These are phyloP conservation scores for Neoscelio sp. DNA, from an alignment of 2,888 invertebrate genomes.

Conservation along the genomic window DNA sequence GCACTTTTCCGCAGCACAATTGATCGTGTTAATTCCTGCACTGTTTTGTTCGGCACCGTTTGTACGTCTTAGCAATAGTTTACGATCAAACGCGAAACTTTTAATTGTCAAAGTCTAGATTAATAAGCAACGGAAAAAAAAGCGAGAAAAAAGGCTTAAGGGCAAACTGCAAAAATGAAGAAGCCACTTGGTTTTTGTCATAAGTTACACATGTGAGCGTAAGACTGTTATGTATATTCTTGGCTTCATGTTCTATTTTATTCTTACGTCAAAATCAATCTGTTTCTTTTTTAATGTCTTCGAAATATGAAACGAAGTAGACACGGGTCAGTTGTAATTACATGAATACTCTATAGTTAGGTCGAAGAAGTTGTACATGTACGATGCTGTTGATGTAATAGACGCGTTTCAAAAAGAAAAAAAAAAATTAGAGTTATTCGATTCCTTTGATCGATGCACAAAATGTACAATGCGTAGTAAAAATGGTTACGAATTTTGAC, in stretches of 20 bases:
- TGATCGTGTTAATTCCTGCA: constrained; percentile 23
- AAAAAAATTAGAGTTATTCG: constrained; percentile 19
- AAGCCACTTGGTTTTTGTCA: constrained; percentile 54
- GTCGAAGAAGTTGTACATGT: constrained; percentile 53
- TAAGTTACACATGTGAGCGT: constrained; percentile 38
- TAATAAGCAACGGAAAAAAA: constrained; percentile 4
- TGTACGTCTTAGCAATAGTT: constrained; percentile 53
- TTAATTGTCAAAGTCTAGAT: constrained; percentile 24
- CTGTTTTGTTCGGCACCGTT: constrained; percentile 49
- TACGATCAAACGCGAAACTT: constrained; percentile 30
- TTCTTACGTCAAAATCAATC: background rate
- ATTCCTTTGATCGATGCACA: constrained; percentile 36
- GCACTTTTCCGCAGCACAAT: constrained; percentile 21
- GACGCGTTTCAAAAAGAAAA: constrained; percentile 35
- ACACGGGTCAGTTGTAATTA: constrained; percentile 51
- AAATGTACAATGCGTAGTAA: constrained; percentile 46
- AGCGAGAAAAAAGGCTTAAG: constrained; percentile 48
- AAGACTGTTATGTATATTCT: constrained; percentile 33
- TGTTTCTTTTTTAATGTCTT: too few relatives aligned
- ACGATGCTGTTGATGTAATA: constrained; percentile 58
- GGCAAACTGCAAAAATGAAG: constrained; percentile 64
- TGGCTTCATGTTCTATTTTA: constrained; percentile 19
- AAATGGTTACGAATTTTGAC: constrained; percentile 6
- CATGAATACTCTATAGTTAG: constrained; percentile 61
- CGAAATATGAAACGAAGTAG: background rate